A percentile compares a stretch with the other conserved stretches of the same genome.
Evolutionary conservation across 2,797 vertebrate genomes (phyloP).

Genomic region (Zalophus californianus): DNA sequence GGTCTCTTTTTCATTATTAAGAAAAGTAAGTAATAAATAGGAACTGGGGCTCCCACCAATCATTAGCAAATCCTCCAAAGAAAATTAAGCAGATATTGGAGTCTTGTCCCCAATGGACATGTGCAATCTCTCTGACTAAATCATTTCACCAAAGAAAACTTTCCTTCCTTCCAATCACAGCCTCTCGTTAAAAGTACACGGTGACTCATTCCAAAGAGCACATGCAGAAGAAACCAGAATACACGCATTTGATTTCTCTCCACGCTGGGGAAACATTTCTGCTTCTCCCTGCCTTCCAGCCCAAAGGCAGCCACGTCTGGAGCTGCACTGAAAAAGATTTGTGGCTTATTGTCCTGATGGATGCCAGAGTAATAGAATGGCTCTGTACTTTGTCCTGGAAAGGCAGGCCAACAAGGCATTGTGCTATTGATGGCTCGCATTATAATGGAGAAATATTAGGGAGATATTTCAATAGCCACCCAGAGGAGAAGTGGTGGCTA

Average conservation of each 20-base stretch:
- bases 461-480: slow-evolving; percentile 72
- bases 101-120: slow-evolving; percentile 52
- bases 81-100: slow-evolving; percentile 57
- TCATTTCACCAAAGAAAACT: slow-evolving; percentile 65
- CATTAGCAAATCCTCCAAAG: slow-evolving; percentile 75
- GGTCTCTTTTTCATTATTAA: slow-evolving; percentile 70
- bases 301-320: slow-evolving; percentile 56
- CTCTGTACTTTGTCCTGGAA: slow-evolving; percentile 60
- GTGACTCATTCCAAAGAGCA: slow-evolving; percentile 58
- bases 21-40: slow-evolving; percentile 72
- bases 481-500: slow-evolving; percentile 74
- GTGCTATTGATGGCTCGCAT: slow-evolving; percentile 47
- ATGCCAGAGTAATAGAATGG: slow-evolving; percentile 73
- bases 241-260: slow-evolving; percentile 69
- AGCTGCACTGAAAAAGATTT: slow-evolving; percentile 68
- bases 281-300: slow-evolving; percentile 68
- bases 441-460: slow-evolving; percentile 75
- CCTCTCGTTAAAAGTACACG: slow-evolving; percentile 25
- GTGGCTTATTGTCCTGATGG: slow-evolving; percentile 73
- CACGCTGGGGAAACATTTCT: slow-evolving; percentile 41
- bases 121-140: slow-evolving; percentile 58
- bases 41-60: slow-evolving; percentile 31
- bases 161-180: slow-evolving; percentile 51
- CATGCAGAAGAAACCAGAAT: slow-evolving; percentile 18
- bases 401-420: slow-evolving; percentile 36